Conservation (phyloP, 2,797 vertebrate genomes). For the Menidia menidia region DNA sequence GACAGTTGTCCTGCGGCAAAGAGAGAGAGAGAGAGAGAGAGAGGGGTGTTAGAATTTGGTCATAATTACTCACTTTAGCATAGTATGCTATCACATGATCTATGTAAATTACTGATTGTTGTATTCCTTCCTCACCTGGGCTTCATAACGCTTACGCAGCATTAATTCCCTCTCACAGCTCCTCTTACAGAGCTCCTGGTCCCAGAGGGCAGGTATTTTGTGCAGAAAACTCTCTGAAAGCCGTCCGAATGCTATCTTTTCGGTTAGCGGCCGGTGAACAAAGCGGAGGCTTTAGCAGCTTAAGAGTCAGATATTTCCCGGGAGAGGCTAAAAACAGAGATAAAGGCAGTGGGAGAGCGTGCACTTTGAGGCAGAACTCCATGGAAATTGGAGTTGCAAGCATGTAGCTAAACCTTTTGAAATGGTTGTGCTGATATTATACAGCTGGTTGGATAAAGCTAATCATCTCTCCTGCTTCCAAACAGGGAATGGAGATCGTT, state of each 20-base stretch:
- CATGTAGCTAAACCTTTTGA: neutral
- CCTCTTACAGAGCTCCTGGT: neutral
- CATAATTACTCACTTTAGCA: no score
- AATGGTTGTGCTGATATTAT: neutral
- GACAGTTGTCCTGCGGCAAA: no score
- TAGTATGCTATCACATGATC: no score
- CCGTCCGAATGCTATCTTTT: neutral
- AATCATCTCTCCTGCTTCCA: conserved; percentile 1
- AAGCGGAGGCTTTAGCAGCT: conserved; percentile 6
- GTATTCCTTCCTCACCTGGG: neutral
- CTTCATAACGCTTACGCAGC: conserved; percentile 1
- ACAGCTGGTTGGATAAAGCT: neutral
- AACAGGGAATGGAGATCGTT: conserved; percentile 93
- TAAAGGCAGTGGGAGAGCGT: neutral
- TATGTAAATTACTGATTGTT: no score
- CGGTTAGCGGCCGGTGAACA: neutral
- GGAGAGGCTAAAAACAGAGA: neutral
- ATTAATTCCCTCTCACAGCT: neutral
- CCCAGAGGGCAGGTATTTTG: conserved; percentile 1
- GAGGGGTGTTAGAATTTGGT: no score
- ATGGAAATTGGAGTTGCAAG: neutral
- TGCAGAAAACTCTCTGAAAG: neutral
- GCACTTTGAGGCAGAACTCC: neutral
- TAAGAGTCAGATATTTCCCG: conserved; percentile 1
- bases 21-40: no score